Conservation (phyloP, 2,797 vertebrate genomes). For the Menidia menidia region DNA sequence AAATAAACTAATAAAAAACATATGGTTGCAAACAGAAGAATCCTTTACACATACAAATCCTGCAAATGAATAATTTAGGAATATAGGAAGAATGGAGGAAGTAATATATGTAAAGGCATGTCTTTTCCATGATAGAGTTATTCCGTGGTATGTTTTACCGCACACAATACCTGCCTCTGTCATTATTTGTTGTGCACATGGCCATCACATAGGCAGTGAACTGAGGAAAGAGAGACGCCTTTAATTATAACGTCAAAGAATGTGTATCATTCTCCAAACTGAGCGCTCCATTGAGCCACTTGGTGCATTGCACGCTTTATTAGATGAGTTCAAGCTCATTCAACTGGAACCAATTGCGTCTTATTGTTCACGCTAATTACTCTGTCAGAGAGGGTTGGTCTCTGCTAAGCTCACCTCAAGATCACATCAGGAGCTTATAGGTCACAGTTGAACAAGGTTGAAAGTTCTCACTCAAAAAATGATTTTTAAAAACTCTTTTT, state of each 20-base stretch:
- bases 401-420: slow-evolving; percentile 47
- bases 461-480: slow-evolving; percentile 50
- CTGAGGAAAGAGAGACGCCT: slow-evolving; percentile 46
- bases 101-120: slow-evolving; percentile 7
- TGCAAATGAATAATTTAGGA: not conserved
- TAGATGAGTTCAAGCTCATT: slow-evolving; percentile 71
- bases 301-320: slow-evolving; percentile 64
- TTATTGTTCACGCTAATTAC: slow-evolving; percentile 78
- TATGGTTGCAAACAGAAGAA: no score
- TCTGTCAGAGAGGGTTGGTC: slow-evolving; percentile 48
- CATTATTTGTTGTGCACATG: slow-evolving; percentile 50
- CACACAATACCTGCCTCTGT: slow-evolving; percentile 35
- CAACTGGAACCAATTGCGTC: slow-evolving; percentile 66
- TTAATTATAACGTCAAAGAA: slow-evolving; percentile 79
- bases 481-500: not conserved
- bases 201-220: slow-evolving; percentile 47
- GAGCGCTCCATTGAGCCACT: slow-evolving; percentile 63
- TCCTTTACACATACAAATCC: no score
- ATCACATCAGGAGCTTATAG: slow-evolving; percentile 53
- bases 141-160: slow-evolving; percentile 20
- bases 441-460: slow-evolving; percentile 42
- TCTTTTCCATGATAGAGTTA: not conserved
- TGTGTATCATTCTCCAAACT: slow-evolving; percentile 55
- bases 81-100: not conserved
- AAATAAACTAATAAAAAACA: no score